Evolutionary conservation across 2,113 vertebrate genomes (phyloP), one percentile per base, ranked within the genome.

Genomic region (Brienomyrus brachyistius): DNA sequence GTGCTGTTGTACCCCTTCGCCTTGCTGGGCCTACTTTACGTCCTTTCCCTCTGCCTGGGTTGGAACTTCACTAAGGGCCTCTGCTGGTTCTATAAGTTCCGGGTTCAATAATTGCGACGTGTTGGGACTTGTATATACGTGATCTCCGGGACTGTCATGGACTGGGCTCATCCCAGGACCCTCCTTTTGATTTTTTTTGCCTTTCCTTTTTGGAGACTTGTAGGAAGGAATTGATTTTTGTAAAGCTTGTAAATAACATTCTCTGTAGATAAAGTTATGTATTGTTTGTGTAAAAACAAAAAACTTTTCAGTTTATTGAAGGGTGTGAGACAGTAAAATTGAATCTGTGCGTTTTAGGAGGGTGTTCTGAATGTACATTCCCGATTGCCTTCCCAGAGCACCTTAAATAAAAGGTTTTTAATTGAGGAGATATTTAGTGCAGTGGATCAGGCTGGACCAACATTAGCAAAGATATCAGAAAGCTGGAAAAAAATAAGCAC

Each of bases 21-120:
- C 2, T 94, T 97, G 84, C 97, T 99, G 62, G 94, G 93, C 48
- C 90, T 99, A 48, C 86, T 99, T n/a, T 99, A 99, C 31, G 85
- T 98, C 92, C 96, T 99, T 59, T 99, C 98, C 0, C 91, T 99
- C 83, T 97, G 96, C 0, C 94, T 99, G 85, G 97, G 98, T 3
- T 99, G 98, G 98, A 99, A 99, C 95, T 98, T 99, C 92, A 99
- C 98, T 11, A 93, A 84, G 90, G 95, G 95, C 7, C 97, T 99
- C 90, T 99, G 98, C 91, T 96, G 95, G 89, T 99, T 99, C 93
- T 99, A 99, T 92, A 98, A 98, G 91, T 97, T 96, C 94, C 94
- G 98, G 92, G 98, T 99, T 91, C 96, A 97, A 92, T 98, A 96
- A 95, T 21, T 35, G 17, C 1, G 7, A 15, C 31, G 4, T 56